Conservation (phyloP, 1,140 invertebrate genomes). For the Charaxes varanes region DNA sequence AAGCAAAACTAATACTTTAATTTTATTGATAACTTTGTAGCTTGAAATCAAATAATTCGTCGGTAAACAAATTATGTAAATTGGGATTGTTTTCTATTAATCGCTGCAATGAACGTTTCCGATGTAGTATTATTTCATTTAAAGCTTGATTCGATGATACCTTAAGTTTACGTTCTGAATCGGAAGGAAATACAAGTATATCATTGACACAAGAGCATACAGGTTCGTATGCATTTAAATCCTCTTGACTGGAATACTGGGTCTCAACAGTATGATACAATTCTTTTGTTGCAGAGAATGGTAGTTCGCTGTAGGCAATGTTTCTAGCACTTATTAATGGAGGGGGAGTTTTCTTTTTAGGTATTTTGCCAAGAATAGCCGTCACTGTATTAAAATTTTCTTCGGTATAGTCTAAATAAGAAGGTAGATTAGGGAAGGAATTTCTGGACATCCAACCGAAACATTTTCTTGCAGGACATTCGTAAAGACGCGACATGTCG, state of each 20-base stretch:
- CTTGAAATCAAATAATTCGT: slow-evolving; percentile 52
- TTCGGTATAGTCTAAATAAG: slow-evolving; percentile 51
- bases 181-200: slow-evolving; percentile 2
- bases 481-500: slow-evolving; percentile 28
- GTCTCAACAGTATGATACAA: slow-evolving; percentile 32
- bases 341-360: slow-evolving; percentile 11
- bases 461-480: slow-evolving; percentile 48
- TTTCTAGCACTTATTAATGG: slow-evolving; percentile 29
- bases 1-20: too few species aligned
- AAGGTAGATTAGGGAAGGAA: slow-evolving; percentile 36
- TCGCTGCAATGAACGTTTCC: slow-evolving; percentile 34
- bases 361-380: slow-evolving; percentile 29
- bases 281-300: slow-evolving; percentile 46
- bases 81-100: slow-evolving; percentile 38
- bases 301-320: slow-evolving; percentile 33
- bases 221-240: slow-evolving; percentile 6
- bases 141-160: slow-evolving; percentile 21
- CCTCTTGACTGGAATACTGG: slow-evolving; percentile 57
- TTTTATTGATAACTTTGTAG: too few species aligned
- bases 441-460: slow-evolving; percentile 25
- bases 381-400: slow-evolving; percentile 47
- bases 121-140: slow-evolving; percentile 28
- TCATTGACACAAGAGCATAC: slow-evolving; percentile 17
- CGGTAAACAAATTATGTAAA: slow-evolving; percentile 49
- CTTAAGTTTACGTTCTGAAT: slow-evolving; percentile 5